Evolutionary conservation across 2,797 vertebrate species (phyloP), one percentile per base, ranked within the genome.

Genomic region (Neosilurus hyrtlii): DNA sequence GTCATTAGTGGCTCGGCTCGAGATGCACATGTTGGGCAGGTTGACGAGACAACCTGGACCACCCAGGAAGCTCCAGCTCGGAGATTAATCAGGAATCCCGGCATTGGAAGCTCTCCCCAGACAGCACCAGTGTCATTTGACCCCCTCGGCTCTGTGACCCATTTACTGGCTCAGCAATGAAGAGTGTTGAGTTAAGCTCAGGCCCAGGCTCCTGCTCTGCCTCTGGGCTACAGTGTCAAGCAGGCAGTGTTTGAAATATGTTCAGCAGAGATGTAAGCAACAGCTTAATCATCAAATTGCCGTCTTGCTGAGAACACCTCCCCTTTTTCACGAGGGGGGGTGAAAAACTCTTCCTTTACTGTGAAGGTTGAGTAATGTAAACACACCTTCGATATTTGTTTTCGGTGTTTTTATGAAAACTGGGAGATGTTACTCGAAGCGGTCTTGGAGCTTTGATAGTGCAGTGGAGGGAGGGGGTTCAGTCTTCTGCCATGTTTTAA

Each of bases 31-130:
- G 86, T 83, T 82, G 84, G 66, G 76, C 88, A 82, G 84, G 87
- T 86, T 85, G 83, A 75, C 83, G 89, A 94, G 94, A 93, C 86
- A 87, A 88, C 87, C 88, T 75, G 59, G 95, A 94, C 93, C 94
- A 95, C 93, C 94, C 94, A 88, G 87, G 79, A 89, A 90, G 89
- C 82, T 49, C 8, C 82, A 84, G 89, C 90, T 85, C 89, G 84
- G 88, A 87, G 92, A 94, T 94, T 93, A 91, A 89, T 91, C 87
- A 68, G 84, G 54, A 91, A 89, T 91, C 68, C 86, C 89, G 90
- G 88, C 89, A 91, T 91, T 89, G 90, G 86, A 80, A 83, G n/a
- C 82, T 87, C 84, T 78, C 86, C 80, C 85, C 80, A 54, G 79
- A 80, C 84, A 81, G 86, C 89, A 85, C 86, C 86, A 82, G 87